Evolutionary conservation across 1,140 invertebrate genomes (phyloP).

Genomic region (Tyrophagus putrescentiae): DNA sequence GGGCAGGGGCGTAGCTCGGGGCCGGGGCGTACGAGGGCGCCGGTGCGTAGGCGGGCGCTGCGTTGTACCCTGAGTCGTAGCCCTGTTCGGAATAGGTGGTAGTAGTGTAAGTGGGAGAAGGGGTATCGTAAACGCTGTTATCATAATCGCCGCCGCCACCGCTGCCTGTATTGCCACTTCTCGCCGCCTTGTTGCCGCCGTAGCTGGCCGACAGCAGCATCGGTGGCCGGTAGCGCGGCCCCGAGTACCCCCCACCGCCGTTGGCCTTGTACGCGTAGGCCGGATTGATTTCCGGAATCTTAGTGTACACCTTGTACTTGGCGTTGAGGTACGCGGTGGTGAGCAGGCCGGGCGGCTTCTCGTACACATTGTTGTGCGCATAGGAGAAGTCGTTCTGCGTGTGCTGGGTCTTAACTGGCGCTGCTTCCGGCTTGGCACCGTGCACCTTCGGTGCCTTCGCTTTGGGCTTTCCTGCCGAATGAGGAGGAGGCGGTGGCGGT

Average conservation of each 20-base stretch:
- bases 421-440: not conserved
- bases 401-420: not conserved
- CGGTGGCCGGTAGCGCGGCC: not conserved
- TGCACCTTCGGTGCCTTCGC: too few species aligned
- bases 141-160: too few species aligned
- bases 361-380: conserved; percentile 7
- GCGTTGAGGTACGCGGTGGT: conserved; percentile 18
- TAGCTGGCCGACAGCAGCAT: too few species aligned
- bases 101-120: not conserved
- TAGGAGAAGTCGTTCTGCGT: conserved; percentile 10
- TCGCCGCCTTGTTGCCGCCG: too few species aligned
- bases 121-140: too few species aligned
- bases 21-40: not conserved
- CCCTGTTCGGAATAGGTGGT: conserved; percentile 4
- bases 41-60: not conserved
- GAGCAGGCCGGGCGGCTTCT: conserved; percentile 12
- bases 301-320: conserved; percentile 3
- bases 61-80: not conserved
- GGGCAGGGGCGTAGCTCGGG: too few species aligned
- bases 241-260: not conserved
- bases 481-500: too few species aligned
- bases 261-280: not conserved
- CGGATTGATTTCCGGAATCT: conserved; percentile 3
- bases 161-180: not conserved
- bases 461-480: too few species aligned